Base-by-base conservation (phyloP, 2,113 vertebrate species). In the Plestiodon gilberti region DNA sequence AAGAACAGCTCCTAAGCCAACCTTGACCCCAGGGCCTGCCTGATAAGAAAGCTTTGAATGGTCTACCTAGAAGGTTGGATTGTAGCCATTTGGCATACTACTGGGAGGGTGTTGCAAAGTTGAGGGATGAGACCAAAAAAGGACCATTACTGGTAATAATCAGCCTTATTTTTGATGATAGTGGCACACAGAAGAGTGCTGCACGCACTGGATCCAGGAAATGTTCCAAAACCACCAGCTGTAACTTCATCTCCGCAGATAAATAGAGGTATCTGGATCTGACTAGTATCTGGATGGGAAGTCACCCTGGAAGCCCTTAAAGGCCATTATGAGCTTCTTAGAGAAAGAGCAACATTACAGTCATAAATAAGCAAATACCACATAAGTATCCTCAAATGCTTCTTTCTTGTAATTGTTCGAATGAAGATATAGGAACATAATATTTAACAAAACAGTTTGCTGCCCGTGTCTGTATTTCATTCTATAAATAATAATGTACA, bases 391-490 rank as follows among this genome's bases (percentile, higher is more conserved):
- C 40, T 33, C 1, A 62, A 83, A 22, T 30, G 38, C 13, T 74
- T 40, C 28, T 30, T 15, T 25, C 22, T 64, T 40, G 20, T 76
- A 52, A 20, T 15, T 48, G 25, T 15, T 62, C 15, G 52, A 64
- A 64, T 30, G 9, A 52, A 65, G 40, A 15, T 35, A 43, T 33
- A 48, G 38, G 5, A 38, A 57, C 30, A 61, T n/a, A 38, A 74
- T 81, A 77, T 48, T 93, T 76, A 90, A 92, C 90, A 84, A 91
- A 87, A 91, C 87, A n/a, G 81, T 70, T 76, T 70, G 78, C 86
- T 90, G 74, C 78, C 78, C 20, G 28, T 62, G 35, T 81, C 7
- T 38, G 25, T 20, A 52, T 35, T 81, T 40, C 65, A 52, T 30
- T 17, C 52, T 67, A 18, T 57, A 77, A 69, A 85, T 67, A 48